These are phyloP conservation scores for Cheilosia scutellata DNA, from an alignment of 2,888 invertebrate species.

Conservation along the genomic window DNA sequence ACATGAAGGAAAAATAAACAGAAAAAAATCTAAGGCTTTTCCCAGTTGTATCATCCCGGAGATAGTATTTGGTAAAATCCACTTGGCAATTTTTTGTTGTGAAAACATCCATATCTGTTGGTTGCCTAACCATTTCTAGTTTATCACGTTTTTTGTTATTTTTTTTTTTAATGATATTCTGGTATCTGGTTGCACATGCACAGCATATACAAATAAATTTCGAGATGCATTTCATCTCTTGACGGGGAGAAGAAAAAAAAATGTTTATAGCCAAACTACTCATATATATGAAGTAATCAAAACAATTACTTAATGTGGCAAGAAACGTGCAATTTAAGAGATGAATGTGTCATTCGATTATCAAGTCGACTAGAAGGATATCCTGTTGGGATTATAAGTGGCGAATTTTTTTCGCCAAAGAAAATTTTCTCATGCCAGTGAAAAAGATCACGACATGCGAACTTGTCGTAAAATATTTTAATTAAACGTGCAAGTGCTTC, in stretches of 20 bases:
- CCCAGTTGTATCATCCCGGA: not conserved
- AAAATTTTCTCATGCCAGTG: not conserved
- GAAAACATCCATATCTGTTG: not conserved
- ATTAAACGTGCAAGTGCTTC: too few species aligned
- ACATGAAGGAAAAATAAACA: not conserved
- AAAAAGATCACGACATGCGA: not conserved
- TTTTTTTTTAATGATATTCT: not conserved
- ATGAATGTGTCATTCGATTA: not conserved
- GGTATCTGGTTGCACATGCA: not conserved
- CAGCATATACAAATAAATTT: not conserved
- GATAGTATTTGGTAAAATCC: not conserved
- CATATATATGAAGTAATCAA: constrained; percentile 2
- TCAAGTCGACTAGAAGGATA: not conserved
- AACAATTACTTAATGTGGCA: not conserved
- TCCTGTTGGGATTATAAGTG: not conserved
- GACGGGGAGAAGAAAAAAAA: not conserved
- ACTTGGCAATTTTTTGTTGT: not conserved
- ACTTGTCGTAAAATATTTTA: too few species aligned
- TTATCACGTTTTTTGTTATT: not conserved
- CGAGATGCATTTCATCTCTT: not conserved
- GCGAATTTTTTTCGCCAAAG: too few species aligned
- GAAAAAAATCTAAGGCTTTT: not conserved
- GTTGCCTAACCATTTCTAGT: too few species aligned
- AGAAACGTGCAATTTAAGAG: not conserved
- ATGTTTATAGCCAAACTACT: too few species aligned